Base-by-base conservation (phyloP, 2,113 vertebrate genomes). In the Cichladusa arquata region DNA sequence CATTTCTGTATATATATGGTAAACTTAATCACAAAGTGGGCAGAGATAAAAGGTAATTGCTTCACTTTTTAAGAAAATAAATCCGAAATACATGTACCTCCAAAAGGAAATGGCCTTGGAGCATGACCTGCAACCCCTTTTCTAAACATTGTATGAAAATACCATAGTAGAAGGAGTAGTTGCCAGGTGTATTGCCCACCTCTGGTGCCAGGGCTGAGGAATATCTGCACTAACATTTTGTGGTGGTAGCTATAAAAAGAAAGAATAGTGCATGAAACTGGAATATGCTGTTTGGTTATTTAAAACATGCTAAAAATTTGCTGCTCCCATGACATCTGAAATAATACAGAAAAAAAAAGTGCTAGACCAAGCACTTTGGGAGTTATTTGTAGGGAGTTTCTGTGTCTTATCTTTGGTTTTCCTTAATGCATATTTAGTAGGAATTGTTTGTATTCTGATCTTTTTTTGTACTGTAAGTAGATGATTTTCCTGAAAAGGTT, bases 191-290 rank as follows among this genome's bases (percentile, higher is more conserved):
- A 71, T 76, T 92, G 42, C 57, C 66, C 48, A 36, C 60, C 80
- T 70, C 69, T 95, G 93, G 48, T 94, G 53, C 81, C 88, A 92
- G 66, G 72, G 42, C 92, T 96, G 70, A 88, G 81, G 85, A 89
- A 54, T 54, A 64, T 34, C 33, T 26, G 58, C 45, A 29, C 34
- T 84, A 60, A 76, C 22, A 31, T 86, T 91, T 74, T 86, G 29
- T 83, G 38, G 61, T 79, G 62, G 64, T 95, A 72, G 83, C 31
- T 66, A 33, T 42, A 90, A 92, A 66, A 51, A 89, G 34, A 76
- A 45, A 92, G 44, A 92, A 60, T 45, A 81, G 78, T 44, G 64
- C 66, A 47, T 73, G 70, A 74, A 85, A 94, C 38, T 77, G 81
- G 42, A 96, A 23, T 33, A 12, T 25, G 14, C 72, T 70, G 50